These are phyloP conservation scores for Mastacembelus armatus DNA, from an alignment of 2,797 vertebrate genomes.

Conservation along the genomic window DNA sequence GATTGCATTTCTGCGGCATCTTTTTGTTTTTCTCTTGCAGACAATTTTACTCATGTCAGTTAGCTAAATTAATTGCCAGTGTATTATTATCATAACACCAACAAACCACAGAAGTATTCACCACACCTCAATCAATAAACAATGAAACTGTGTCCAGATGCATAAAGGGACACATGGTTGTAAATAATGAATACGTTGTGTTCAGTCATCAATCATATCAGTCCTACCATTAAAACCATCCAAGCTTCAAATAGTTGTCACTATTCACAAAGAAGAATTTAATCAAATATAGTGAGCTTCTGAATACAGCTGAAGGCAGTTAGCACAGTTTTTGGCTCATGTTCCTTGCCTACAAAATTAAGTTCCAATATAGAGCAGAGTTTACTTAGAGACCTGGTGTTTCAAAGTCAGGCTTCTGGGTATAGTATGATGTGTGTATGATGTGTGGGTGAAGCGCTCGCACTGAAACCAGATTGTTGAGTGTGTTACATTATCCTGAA, in stretches of 20 bases:
- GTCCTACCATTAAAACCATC: conserved; percentile 8
- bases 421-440: not conserved
- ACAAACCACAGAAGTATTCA: conserved; percentile 20
- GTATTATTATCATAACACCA: not conserved
- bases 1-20: conserved; percentile 5
- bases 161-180: not conserved
- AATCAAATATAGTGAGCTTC: not conserved
- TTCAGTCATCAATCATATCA: too few species aligned
- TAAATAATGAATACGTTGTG: not conserved
- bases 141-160: conserved; percentile 8
- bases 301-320: not conserved
- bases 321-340: not conserved
- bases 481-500: not conserved
- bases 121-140: conserved; percentile 28
- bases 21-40: not conserved
- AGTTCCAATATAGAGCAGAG: not conserved
- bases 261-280: not conserved
- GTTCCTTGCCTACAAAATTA: not conserved
- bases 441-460: not conserved
- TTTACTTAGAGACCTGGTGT: not conserved
- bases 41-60: conserved; percentile 2
- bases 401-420: conserved; percentile 21
- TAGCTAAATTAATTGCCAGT: not conserved
- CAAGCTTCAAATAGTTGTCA: not conserved
- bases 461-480: conserved; percentile 1